Evolutionary conservation across 2,113 vertebrate species (phyloP), one percentile per base, ranked within the genome.

Genomic region (Arothron firmamentum): DNA sequence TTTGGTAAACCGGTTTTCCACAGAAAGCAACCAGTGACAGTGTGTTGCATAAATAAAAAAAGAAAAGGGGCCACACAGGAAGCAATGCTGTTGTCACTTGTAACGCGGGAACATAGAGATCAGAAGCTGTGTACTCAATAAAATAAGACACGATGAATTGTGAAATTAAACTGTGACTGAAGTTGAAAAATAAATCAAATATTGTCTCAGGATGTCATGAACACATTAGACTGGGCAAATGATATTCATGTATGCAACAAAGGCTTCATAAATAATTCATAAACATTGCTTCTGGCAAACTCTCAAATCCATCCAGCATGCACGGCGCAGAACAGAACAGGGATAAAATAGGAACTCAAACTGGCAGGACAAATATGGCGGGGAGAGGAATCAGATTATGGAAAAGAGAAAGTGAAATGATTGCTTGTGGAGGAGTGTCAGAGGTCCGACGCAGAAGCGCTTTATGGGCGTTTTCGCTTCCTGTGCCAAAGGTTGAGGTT

Each of bases 191-290:
- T 67, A 85, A 86, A 88, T 82, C 85, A 83, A 89, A 88, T 86
- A 87, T 87, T 86, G 81, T 86, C 85, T 86, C 62, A 79, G 77
- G 65, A 77, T 78, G 67, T 70, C 77, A 76, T 52, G 62, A 67
- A 74, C 79, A 87, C 79, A 87, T 81, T 85, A 82, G 69, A 83
- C 76, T 73, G 70, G 77, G 74, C 70, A 78, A 88, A 85, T 80
- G 59, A 80, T 85, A 85, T 86, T 85, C 83, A 83, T 81, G 78
- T 80, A 82, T 72, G 80, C 79, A 83, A 89, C 83, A 89, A 79
- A 81, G 81, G 75, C 63, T 69, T 79, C 84, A 90, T 90, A 63
- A 77, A 89, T 90, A 81, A 89, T 90, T 90, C 86, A 90, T 75
- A 65, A 82, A 79, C 68, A 79, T 75, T 59, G 85, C 89, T 88